These are phyloP conservation scores for Marcusenius ussheri DNA, from an alignment of 2,113 vertebrate genomes.

Conservation along the genomic window DNA sequence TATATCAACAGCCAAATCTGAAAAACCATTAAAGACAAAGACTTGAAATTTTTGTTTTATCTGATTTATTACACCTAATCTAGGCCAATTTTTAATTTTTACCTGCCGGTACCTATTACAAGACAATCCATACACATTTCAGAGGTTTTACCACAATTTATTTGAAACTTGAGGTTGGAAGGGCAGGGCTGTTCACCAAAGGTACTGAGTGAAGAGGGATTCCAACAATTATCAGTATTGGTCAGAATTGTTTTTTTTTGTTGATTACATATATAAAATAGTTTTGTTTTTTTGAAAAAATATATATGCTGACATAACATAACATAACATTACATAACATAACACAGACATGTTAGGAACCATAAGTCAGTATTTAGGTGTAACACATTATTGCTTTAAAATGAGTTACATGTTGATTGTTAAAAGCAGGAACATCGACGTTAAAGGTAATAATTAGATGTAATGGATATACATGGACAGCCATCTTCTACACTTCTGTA, in stretches of 20 bases:
- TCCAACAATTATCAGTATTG: neutral
- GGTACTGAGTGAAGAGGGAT: neutral
- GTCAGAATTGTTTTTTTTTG: neutral
- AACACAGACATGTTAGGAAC: neutral
- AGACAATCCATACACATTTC: neutral
- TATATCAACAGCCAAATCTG: neutral
- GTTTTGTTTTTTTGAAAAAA: neutral
- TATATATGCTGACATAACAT: neutral
- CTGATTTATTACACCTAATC: neutral
- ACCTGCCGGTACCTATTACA: neutral
- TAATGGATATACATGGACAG: neutral
- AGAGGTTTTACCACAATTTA: neutral
- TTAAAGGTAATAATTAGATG: neutral
- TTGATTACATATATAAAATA: neutral
- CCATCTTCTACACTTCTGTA: neutral
- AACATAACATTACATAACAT: neutral
- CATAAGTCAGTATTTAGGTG: neutral
- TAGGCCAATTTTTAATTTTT: neutral
- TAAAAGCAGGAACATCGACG: neutral
- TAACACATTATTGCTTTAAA: conserved; percentile 15
- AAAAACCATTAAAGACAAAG: neutral
- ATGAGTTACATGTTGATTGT: neutral
- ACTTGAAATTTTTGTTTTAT: neutral
- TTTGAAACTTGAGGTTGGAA: neutral
- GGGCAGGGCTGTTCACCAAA: neutral